phyloP scores from a whole-genome alignment of 2,797 vertebrate genomes.

The Mareca strepera region DNA sequence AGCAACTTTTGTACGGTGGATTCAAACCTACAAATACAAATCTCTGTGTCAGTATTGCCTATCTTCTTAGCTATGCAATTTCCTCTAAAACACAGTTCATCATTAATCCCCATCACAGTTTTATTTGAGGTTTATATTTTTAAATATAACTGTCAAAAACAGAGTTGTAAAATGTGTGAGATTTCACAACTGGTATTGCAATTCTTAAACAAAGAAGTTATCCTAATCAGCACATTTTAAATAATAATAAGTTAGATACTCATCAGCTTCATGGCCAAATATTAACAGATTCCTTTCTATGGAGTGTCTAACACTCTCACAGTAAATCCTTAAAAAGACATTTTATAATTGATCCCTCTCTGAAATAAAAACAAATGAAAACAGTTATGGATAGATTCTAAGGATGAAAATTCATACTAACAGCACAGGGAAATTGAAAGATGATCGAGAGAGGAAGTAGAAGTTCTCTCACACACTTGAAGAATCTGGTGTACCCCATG shows the following conservation, averaged over 20 bases:
- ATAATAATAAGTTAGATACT: not conserved
- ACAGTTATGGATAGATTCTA: not conserved
- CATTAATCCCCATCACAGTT: not conserved
- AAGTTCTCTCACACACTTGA: not conserved
- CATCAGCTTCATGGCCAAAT: rapidly evolving
- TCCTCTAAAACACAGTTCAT: not conserved
- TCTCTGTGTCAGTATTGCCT: not conserved
- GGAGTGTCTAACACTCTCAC: not conserved
- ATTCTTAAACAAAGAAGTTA: not conserved
- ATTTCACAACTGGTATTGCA: not conserved
- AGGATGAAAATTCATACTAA: not conserved
- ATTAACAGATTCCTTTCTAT: not conserved
- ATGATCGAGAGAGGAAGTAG: not conserved
- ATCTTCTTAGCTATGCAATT: not conserved
- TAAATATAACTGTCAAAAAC: not conserved
- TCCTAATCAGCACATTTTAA: not conserved
- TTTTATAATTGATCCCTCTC: not conserved
- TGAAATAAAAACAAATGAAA: not conserved
- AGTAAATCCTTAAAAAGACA: not conserved
- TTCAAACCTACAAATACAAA: slow-evolving; percentile 4
- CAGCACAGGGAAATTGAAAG: not conserved
- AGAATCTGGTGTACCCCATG: not conserved
- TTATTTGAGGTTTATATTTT: not conserved
- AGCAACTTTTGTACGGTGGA: not conserved
- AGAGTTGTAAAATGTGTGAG: not conserved